Percentiles rank a stretch among this genome's conserved stretches.
These are phyloP conservation scores for Ctenosaura bakeri DNA, from an alignment of 2,797 vertebrate genomes.

Conservation along the genomic window DNA sequence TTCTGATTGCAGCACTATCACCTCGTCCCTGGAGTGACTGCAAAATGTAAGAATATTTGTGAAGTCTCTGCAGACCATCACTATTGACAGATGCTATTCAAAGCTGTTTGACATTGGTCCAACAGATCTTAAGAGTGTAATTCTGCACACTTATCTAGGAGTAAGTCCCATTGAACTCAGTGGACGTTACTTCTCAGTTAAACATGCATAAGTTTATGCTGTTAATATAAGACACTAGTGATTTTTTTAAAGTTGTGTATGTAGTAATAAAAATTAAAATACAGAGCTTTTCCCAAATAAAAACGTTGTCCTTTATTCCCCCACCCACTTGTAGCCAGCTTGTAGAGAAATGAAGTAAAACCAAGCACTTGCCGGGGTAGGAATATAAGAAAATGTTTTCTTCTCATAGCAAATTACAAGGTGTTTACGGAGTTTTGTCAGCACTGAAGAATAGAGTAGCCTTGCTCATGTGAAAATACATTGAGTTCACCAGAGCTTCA, in stretches of 20 bases:
- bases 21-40: neutral
- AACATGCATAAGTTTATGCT: neutral
- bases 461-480: neutral
- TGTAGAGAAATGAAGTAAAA: neutral
- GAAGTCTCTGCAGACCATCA: neutral
- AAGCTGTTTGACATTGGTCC: neutral
- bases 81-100: neutral
- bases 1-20: neutral
- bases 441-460: neutral
- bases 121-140: neutral
- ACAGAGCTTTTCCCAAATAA: neutral
- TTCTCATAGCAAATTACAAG: no score
- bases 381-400: no score
- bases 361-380: no score
- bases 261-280: neutral
- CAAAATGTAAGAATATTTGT: neutral
- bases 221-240: neutral
- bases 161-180: no score
- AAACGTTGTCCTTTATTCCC: neutral
- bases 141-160: neutral
- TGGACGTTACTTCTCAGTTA: neutral
- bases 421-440: no score
- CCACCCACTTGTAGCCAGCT: neutral
- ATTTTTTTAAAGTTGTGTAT: neutral
- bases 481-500: neutral